Conservation (phyloP, 2,888 invertebrate genomes). For the Lycaena phlaeas region DNA sequence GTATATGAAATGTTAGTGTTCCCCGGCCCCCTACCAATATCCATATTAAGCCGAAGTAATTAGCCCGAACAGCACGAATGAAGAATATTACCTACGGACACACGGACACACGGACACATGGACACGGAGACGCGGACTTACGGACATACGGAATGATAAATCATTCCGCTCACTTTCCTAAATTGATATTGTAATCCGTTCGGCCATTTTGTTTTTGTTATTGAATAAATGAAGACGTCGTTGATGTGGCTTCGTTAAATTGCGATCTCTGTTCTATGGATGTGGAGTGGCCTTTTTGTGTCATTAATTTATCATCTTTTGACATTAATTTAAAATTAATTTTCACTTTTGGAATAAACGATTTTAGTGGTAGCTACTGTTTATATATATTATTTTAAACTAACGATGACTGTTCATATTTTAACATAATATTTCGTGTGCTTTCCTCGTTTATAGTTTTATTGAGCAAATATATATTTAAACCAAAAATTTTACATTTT, state of each 20-base stretch:
- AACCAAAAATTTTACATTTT: too few species aligned
- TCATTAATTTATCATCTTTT: too few species aligned
- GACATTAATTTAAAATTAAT: too few species aligned
- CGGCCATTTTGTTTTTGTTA: constrained; percentile 52
- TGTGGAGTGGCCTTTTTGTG: constrained; percentile 18
- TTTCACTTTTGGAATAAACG: too few species aligned
- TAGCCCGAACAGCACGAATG: constrained; percentile 13
- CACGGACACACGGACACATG: constrained; percentile 2
- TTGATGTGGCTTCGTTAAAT: constrained; percentile 68
- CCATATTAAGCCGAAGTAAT: constrained; percentile 19
- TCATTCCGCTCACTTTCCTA: constrained; percentile 68
- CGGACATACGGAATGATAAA: constrained; percentile 57
- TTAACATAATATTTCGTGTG: too few species aligned
- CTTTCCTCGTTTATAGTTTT: too few species aligned
- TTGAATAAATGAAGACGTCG: constrained; percentile 68
- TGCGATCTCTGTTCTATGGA: constrained; percentile 40
- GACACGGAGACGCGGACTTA: constrained; percentile 24
- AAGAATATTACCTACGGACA: neutral
- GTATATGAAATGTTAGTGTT: neutral
- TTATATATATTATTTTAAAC: too few species aligned
- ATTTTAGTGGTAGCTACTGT: too few species aligned
- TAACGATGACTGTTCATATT: too few species aligned
- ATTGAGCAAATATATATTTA: too few species aligned
- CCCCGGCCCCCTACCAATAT: constrained; percentile 5
- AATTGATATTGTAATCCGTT: constrained; percentile 72